Evolutionary conservation across 2,888 invertebrate species (phyloP).

Genomic region (Ennomos erosarius): DNA sequence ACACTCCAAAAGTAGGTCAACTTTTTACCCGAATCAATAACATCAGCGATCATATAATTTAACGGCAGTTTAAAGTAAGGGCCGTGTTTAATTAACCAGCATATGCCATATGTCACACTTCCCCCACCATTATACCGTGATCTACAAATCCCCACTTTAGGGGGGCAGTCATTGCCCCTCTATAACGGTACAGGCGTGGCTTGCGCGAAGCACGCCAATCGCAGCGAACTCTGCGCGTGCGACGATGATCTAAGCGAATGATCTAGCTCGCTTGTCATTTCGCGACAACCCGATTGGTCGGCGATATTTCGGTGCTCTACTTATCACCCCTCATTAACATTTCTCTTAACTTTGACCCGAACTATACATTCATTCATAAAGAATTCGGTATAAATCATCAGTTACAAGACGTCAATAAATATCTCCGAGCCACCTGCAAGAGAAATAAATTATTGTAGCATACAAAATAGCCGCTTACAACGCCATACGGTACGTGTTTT

Average conservation of each 20-base stretch:
- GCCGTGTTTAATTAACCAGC: conserved; percentile 68
- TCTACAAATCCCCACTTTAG: conserved; percentile 78
- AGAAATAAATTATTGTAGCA: conserved; percentile 67
- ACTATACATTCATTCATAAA: conserved; percentile 42
- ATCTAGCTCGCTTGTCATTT: conserved; percentile 82
- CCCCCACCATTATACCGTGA: conserved; percentile 64
- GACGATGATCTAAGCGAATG: conserved; percentile 80
- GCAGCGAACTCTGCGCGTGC: conserved; percentile 68
- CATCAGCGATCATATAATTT: conserved; percentile 44
- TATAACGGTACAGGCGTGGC: conserved; percentile 83
- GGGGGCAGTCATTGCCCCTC: conserved; percentile 79
- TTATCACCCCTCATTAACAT: conserved; percentile 56
- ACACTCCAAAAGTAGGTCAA: conserved; percentile 36
- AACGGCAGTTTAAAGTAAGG: conserved; percentile 54
- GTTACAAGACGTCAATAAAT: conserved; percentile 48
- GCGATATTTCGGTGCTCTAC: conserved; percentile 61
- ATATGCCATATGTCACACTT: conserved; percentile 76
- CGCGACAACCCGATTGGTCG: conserved; percentile 78
- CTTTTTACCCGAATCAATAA: conserved; percentile 32
- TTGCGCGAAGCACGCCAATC: conserved; percentile 76
- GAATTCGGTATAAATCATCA: conserved; percentile 43
- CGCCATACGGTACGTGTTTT: conserved; percentile 72
- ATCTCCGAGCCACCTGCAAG: conserved; percentile 61
- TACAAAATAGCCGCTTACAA: conserved; percentile 64
- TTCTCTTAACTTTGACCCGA: conserved; percentile 66